Percentiles rank a stretch among this genome's conserved stretches.
Conservation (phyloP, 2,797 vertebrate genomes). For the Anisognathus igniventris region DNA sequence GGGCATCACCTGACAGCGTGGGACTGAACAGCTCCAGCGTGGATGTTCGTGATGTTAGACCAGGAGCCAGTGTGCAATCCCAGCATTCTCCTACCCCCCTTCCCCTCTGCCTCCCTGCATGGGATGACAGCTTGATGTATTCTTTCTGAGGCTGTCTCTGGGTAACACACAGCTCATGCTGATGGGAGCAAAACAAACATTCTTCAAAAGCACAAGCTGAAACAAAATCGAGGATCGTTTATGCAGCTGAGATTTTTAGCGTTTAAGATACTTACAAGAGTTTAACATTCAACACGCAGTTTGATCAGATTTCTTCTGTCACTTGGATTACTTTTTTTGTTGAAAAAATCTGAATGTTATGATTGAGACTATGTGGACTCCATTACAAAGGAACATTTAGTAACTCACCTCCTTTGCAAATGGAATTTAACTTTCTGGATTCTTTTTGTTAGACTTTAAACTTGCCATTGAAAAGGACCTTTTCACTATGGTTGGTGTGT, state of each 20-base stretch:
- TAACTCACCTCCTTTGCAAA: background rate
- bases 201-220: background rate
- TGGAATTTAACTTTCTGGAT: background rate
- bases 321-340: background rate
- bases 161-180: background rate
- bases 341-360: background rate
- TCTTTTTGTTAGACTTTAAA: background rate
- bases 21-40: background rate
- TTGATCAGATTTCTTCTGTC: background rate
- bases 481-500: background rate
- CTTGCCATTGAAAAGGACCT: background rate
- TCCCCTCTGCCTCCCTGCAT: background rate
- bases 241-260: background rate
- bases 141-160: background rate
- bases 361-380: background rate
- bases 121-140: accelerated
- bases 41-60: background rate
- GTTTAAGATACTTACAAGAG: background rate
- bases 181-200: background rate
- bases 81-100: accelerated
- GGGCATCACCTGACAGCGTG: accelerated
- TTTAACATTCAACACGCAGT: background rate
- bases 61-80: background rate
- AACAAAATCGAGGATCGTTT: accelerated
- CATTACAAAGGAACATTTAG: background rate